Evolutionary conservation across 2,888 invertebrate genomes (phyloP).

Genomic region (Hydraecia micacea): DNA sequence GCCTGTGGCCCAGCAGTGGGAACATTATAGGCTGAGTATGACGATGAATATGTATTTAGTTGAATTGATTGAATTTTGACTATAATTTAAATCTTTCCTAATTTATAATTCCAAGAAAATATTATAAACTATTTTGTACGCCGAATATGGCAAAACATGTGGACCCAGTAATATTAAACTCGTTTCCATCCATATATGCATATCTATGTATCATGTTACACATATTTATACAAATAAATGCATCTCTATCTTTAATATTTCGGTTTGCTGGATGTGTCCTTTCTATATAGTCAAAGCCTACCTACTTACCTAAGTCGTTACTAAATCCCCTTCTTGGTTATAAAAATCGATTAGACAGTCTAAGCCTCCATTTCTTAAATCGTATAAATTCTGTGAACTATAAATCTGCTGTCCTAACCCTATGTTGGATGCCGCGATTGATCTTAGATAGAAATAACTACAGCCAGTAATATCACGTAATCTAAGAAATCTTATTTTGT

Average conservation of each 20-base stretch:
- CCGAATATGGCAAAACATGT: too few species aligned
- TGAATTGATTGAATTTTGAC: too few species aligned
- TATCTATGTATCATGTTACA: neutral
- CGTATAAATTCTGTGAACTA: neutral
- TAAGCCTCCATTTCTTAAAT: neutral
- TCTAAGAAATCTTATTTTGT: neutral
- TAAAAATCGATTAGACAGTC: neutral
- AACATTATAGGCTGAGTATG: too few species aligned
- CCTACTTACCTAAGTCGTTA: neutral
- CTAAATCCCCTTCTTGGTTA: neutral
- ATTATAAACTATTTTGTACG: too few species aligned
- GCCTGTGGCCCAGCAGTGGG: too few species aligned
- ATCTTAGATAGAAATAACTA: neutral
- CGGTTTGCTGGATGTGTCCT: neutral
- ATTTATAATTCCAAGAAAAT: too few species aligned
- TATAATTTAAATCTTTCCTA: too few species aligned
- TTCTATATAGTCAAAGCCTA: neutral
- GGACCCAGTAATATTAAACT: too few species aligned
- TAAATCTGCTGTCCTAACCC: neutral
- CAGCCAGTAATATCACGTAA: neutral
- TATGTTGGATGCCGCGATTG: neutral
- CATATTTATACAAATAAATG: neutral
- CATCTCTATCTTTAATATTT: too few species aligned
- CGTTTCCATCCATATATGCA: too few species aligned
- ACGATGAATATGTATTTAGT: too few species aligned